Conservation (phyloP, 92 coral and sea anemone genomes). For the Micromussa lordhowensis region DNA sequence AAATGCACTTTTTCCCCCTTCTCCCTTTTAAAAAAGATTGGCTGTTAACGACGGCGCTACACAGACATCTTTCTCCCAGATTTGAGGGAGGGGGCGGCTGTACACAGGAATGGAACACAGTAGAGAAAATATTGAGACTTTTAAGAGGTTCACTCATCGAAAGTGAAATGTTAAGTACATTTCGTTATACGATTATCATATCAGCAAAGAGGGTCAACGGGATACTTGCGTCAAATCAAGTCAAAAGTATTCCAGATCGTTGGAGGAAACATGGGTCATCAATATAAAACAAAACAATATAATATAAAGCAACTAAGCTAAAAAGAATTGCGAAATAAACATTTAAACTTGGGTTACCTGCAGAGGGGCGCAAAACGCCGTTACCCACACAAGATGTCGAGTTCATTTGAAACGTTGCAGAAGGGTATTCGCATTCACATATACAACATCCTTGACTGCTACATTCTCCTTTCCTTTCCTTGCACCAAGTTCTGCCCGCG, state of each 20-base stretch:
- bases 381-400: conserved; percentile 20
- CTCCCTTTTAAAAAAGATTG: too few relatives aligned
- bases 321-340: neutral
- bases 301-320: neutral
- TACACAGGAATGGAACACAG: too few relatives aligned
- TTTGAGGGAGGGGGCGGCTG: too few relatives aligned
- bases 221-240: too few relatives aligned
- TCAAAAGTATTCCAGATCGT: neutral
- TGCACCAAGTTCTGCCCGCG: conserved; percentile 25
- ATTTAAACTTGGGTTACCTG: neutral
- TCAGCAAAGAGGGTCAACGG: too few relatives aligned
- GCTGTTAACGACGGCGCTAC: too few relatives aligned
- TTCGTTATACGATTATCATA: too few relatives aligned
- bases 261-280: neutral
- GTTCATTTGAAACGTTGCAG: conserved; percentile 30
- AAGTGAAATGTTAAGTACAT: too few relatives aligned
- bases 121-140: too few relatives aligned
- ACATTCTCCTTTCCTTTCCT: conserved; percentile 1
- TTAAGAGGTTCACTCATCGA: too few relatives aligned
- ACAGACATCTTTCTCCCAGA: too few relatives aligned
- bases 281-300: neutral
- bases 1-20: too few relatives aligned
- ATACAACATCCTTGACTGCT: conserved; percentile 33
- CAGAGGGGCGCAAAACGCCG: neutral
- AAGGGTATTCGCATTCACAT: neutral